phyloP scores from a whole-genome alignment of 2,113 vertebrate species.

The Hydrolagus affinis region DNA sequence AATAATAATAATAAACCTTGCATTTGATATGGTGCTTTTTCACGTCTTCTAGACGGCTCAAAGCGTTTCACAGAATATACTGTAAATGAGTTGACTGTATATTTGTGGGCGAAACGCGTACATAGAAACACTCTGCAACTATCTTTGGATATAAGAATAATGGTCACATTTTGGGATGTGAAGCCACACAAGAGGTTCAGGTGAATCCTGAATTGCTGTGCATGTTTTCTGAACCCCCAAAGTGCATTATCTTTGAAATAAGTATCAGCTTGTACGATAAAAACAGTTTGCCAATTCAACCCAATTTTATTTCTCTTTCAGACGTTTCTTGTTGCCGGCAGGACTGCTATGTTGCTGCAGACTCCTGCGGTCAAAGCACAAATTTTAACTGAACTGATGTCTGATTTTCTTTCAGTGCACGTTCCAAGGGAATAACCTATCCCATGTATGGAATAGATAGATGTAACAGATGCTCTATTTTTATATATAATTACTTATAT shows the following conservation, averaged over 20 bases:
- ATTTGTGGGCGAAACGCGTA: too few species aligned
- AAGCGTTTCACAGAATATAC: too few species aligned
- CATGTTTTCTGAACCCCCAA: background rate
- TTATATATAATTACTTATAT: background rate
- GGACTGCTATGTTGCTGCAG: background rate
- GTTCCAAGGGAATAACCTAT: background rate
- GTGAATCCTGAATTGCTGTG: background rate
- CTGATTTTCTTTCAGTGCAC: background rate
- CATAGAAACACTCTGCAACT: background rate
- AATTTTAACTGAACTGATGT: background rate
- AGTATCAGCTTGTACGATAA: background rate
- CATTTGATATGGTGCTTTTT: too few species aligned
- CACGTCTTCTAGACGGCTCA: too few species aligned
- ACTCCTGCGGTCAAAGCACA: background rate
- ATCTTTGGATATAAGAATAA: background rate
- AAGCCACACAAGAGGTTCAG: background rate
- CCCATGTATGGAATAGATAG: background rate
- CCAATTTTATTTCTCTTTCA: background rate
- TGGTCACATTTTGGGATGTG: background rate
- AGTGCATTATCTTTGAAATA: background rate
- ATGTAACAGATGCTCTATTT: background rate
- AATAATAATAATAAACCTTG: too few species aligned
- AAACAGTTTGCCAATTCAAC: background rate
- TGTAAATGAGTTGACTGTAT: too few species aligned
- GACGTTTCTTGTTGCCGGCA: background rate